Evolutionary conservation across 2,888 invertebrate species (phyloP), one percentile per base, ranked within the genome.

Genomic region (Leucophenga maculata): DNA sequence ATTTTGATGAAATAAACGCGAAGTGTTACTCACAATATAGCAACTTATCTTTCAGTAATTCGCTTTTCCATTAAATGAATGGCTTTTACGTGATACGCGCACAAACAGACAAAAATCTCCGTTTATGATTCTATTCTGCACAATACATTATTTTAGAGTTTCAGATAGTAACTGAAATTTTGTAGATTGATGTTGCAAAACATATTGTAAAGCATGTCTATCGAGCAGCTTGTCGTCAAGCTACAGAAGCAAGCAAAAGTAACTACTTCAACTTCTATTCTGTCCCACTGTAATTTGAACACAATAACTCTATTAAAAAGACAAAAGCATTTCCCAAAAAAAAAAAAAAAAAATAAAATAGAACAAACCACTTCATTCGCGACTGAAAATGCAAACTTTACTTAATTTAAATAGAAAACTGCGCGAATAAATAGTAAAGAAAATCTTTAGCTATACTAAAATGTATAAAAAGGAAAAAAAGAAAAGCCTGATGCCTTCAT

Each of bases 401-500:
- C 62, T 64, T 64, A 48, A 64, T 59, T 64, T 48, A 57, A 57
- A 57, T 57, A 31, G 57, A n/a, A 57, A 31, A 57, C 57, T 31
- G 31, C 22, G 57, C 31, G 31, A 57, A 57, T 57, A 57, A 57
- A 57, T 20, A 60, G 44, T 32, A n/a, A 64, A 26, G 46, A 46
- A 44, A 60, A 44, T 16, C 39, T 60, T 60, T 60, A 44, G 39
- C 26, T 16, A 26, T 44, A 60, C 16, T 26, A 57, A 57, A 16
- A 26, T 44, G 44, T 11, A 18, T 39, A 60, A 60, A 60, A 62
- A 26, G 4, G 20, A 64, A 64, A 46, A 48, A 20, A 16, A 64
- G 22, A 64, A 48, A 48, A 64, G 8, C 20, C 46, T 6, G 16
- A 39, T 20, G 54, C 32, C 60, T 18, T 11, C 39, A 39, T 8